Evolutionary conservation across 2,797 vertebrate species (phyloP), one percentile per base, ranked within the genome.

Genomic region (Sebastes ruberrimus): DNA sequence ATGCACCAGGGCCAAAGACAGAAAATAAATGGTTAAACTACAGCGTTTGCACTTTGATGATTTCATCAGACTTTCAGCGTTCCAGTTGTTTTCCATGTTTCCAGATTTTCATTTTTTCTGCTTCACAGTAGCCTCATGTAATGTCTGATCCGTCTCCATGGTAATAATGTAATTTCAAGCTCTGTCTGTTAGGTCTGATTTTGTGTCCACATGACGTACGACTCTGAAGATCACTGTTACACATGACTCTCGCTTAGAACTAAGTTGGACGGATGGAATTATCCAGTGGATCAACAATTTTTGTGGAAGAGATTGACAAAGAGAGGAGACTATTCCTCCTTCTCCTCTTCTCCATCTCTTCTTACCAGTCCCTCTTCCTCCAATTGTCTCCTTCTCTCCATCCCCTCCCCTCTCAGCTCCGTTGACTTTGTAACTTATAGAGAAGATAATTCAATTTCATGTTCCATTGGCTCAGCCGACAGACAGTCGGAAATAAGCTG

Each of bases 361-460:
- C 57, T 38, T n/a, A 57, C 33, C 20, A 30, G 4, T 46, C 18
- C 30, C 18, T 28, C 27, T 46, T 32, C 22, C 53, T 53, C 63
- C 55, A 20, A 32, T 53, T 22, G 23, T 42, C 60, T 56, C 52
- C 22, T 9, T 57, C 42, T 53, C 6, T 68, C 33, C 33, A 42
- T 28, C 10, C 62, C 10, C 20, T 56, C 56, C 9, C 65, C 18
- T 83, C 75, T 65, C 63, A 56, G 64, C 76, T 77, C 82, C 68
- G 20, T 82, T 86, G 80, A 82, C 80, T 86, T 86, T 79, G 72
- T 76, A 86, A 86, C 67, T 79, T 76, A 82, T 78, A 76, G 71
- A 82, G 67, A 85, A 87, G 82, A 87, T 84, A 76, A 87, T 87
- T 84, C 78, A 87, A 82, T 87, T 84, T 87, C 85, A 87, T 84